phyloP scores from a whole-genome alignment of 2,113 vertebrate species.

The Bothrops jararaca region DNA sequence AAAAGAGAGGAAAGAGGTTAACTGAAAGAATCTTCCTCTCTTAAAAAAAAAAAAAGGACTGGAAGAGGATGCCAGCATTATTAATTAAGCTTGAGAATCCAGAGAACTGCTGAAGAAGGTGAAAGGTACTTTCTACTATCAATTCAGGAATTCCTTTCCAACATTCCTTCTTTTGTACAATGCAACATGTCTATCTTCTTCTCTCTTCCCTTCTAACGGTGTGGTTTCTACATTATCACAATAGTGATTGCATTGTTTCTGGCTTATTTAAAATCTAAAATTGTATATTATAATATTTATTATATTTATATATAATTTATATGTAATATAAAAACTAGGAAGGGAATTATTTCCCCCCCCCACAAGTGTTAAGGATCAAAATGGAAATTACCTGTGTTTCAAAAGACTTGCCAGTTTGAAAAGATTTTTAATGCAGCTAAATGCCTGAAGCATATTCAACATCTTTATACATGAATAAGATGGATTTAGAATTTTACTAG shows the following conservation, averaged over 20 bases:
- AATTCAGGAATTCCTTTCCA: background rate
- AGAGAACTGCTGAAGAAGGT: background rate
- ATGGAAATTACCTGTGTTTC: background rate
- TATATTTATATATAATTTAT: too few species aligned
- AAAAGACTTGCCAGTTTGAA: background rate
- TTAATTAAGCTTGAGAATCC: background rate
- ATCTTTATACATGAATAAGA: background rate
- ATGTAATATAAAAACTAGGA: background rate
- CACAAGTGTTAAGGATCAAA: background rate
- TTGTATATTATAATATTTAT: too few species aligned
- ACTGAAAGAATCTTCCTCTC: background rate
- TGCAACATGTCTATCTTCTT: background rate
- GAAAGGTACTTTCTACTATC: background rate
- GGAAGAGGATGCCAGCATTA: background rate
- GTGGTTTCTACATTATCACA: background rate
- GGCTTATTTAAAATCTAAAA: background rate
- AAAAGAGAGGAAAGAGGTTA: background rate
- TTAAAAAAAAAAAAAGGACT: background rate
- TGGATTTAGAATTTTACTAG: background rate
- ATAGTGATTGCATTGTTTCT: background rate
- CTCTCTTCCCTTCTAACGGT: background rate
- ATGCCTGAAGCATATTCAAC: background rate
- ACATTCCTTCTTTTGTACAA: background rate
- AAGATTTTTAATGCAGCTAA: background rate
- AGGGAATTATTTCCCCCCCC: background rate